Conservation (phyloP, 2,113 vertebrate genomes). For the Perca flavescens region DNA sequence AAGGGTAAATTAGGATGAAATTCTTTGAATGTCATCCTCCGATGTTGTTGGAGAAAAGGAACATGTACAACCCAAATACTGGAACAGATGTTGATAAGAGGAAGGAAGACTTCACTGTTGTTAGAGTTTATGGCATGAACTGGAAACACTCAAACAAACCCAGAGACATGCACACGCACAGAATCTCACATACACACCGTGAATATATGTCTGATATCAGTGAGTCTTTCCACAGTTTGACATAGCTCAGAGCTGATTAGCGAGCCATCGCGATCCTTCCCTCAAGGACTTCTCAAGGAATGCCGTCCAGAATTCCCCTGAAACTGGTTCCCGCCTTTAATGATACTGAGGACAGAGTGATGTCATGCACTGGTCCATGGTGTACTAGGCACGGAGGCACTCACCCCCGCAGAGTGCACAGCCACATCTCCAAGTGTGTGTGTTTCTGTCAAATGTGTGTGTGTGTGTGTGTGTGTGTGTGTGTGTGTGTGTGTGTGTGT, state of each 20-base stretch:
- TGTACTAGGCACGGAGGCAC: constrained; percentile 83
- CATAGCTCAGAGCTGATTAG: constrained; percentile 78
- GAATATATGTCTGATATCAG: constrained; percentile 71
- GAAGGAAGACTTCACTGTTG: constrained; percentile 61
- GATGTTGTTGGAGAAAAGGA: constrained; percentile 78
- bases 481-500: constrained; percentile 33
- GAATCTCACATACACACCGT: constrained; percentile 30
- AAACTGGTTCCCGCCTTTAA: constrained; percentile 73
- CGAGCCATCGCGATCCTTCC: constrained; percentile 68
- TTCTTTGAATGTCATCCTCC: constrained; percentile 76
- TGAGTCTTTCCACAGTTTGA: constrained; percentile 72
- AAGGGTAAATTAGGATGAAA: constrained; percentile 68
- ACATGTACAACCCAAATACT: constrained; percentile 79
- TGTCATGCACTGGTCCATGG: constrained; percentile 75
- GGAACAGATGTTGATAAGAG: constrained; percentile 80
- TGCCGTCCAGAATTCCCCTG: constrained; percentile 75
- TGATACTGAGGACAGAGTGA: constrained; percentile 77
- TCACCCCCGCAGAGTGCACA: constrained; percentile 66
- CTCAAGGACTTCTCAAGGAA: constrained; percentile 78
- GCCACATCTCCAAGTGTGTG: constrained; percentile 56
- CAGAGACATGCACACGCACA: constrained; percentile 10
- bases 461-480: constrained; percentile 43
- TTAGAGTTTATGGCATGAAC: constrained; percentile 56
- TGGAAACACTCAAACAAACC: constrained; percentile 74
- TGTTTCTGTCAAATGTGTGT: constrained; percentile 31